Base-by-base conservation (phyloP, 2,888 invertebrate genomes). In the Erebia palarica region DNA sequence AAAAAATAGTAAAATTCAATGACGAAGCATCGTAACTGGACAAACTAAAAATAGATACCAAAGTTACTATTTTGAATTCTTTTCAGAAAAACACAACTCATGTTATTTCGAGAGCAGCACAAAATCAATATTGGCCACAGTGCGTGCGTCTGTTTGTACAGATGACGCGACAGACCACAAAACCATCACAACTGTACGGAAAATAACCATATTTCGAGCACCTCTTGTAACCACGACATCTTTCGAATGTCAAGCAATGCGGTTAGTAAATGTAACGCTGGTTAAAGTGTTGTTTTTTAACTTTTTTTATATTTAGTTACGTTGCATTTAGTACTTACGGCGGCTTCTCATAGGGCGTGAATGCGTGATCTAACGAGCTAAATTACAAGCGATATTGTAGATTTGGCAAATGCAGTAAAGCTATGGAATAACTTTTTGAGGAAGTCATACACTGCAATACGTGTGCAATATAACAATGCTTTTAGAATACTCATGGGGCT, bases 141-240 rank as follows among this genome's bases (percentile, higher is more conserved):
- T 63, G 73, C 65, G 73, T 69, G 70, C 69, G 71, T 55, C 63
- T 74, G 74, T 77, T 75, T 75, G 71, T 63, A 53, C 76, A 77
- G 74, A 75, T 73, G 76, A 74, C 73, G 58, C 44, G 71, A 16
- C 57, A 14, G 11, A 36, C 27, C 21, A 57, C 18, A 44, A 58
- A 66, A 44, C 21, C 63, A 63, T 36, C 63, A 49, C 61, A 18
- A 21, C 47, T 21, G 21, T n/a, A 57, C 18, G 44, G 44, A 66
- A 66, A 66, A 66, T 57, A 66, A 44, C 42, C 66, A 66, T 66
- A 57, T 66, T 66, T 65, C 58, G 59, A 74, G 71, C 70, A 65
- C 70, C 72, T 69, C 74, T 76, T 57, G 70, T 47, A 68, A 66
- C 47, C 66, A 60, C 69, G 67, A 66, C 73, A 69, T 72, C 63